phyloP scores from a whole-genome alignment of 2,113 vertebrate genomes.

The Tachycineta bicolor region DNA sequence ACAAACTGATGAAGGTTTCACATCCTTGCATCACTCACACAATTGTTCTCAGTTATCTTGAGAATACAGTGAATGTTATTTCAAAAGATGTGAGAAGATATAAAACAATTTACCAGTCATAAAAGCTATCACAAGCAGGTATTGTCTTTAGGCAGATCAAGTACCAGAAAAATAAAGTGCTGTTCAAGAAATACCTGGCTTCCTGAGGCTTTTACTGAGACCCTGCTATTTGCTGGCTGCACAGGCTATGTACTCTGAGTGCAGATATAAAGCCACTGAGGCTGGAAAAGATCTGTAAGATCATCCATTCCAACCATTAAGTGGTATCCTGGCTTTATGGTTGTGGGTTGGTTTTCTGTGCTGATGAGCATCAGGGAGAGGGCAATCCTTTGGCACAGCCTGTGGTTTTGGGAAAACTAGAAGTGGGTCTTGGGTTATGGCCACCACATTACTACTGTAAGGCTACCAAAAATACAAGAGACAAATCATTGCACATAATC shows the following conservation, averaged over 20 bases:
- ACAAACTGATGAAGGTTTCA: constrained; percentile 10
- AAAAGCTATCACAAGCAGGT: background rate
- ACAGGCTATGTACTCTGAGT: background rate
- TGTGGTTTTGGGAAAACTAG: background rate
- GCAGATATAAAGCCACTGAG: background rate
- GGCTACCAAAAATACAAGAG: background rate
- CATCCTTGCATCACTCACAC: constrained; percentile 22
- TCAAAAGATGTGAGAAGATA: background rate
- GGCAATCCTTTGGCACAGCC: background rate
- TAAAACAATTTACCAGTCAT: background rate
- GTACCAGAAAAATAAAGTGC: background rate
- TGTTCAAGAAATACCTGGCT: background rate
- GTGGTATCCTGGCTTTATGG: accelerated
- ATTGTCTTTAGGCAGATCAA: background rate
- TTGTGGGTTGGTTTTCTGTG: background rate
- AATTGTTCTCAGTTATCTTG: background rate
- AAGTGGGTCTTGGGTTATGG: background rate
- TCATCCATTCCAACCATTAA: background rate
- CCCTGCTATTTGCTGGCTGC: background rate
- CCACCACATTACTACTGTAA: background rate
- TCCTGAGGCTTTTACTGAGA: background rate
- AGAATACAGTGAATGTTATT: background rate
- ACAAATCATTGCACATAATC: background rate
- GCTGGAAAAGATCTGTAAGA: background rate
- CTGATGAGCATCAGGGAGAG: background rate